Evolutionary conservation across 2,113 vertebrate species (phyloP), one percentile per base, ranked within the genome.

Genomic region (Manacus vitellinus): DNA sequence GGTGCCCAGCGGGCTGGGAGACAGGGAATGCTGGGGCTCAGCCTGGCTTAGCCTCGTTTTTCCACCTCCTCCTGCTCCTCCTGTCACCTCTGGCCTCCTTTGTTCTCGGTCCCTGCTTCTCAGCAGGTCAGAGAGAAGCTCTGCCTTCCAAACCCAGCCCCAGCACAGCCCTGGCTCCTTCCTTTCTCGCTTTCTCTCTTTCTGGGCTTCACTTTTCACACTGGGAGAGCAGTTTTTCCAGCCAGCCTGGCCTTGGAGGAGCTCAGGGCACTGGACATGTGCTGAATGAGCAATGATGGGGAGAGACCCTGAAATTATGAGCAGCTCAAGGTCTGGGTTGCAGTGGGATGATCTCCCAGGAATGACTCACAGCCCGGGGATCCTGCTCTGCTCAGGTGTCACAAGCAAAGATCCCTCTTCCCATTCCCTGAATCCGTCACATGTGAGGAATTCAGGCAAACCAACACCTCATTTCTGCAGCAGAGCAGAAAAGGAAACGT

Each of bases 181-280:
- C 9, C 33, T n/a, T 35, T 47, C 41, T 55, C 20, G 24, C 4
- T 49, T 12, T 25, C 30, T 44, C 19, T 10, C 14, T 28, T 31
- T 59, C 65, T 43, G 25, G 22, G 76, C 72, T 89, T 89, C 1
- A 0, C 7, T 35, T 39, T 81, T 79, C 85, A 8, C 2, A 24
- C 85, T 56, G 90, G 73, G 41, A 44, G 44, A 67, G 73, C 1
- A 17, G 39, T 7, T 84, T 55, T 65, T 41, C 63, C 85, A 68
- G 77, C 39, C 85, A 75, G 67, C 9, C 68, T 7, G 18, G 73
- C 46, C 61, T 66, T 74, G 86, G 82, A 22, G 43, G 37, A 72
- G 67, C 58, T 37, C 54, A 2, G 63, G 73, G 77, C 23, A 1
- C 6, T 0, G 7, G 59, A 11, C 13, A 37, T 0, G 51, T 8